Evolutionary conservation across 92 coral and sea anemone genomes (phyloP).

Genomic region (Zoanthus sansibaricus): DNA sequence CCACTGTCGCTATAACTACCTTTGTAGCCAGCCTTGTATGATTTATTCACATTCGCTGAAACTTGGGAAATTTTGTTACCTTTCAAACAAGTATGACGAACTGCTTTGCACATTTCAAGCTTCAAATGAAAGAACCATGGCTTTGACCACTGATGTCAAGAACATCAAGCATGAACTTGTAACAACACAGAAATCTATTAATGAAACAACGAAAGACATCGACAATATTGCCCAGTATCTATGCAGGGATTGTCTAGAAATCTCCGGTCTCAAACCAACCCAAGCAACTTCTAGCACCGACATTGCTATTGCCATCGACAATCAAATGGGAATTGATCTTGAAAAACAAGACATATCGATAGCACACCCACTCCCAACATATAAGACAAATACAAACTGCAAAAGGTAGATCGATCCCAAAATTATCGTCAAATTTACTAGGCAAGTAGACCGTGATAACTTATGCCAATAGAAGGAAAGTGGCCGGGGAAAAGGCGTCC

Average conservation of each 20-base stretch:
- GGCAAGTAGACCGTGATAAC: constrained; percentile 16
- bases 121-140: not conserved
- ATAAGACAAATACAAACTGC: not conserved
- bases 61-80: no score
- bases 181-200: not conserved
- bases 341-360: not conserved
- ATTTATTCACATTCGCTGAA: no score
- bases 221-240: constrained; percentile 7
- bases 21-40: no score
- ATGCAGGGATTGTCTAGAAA: not conserved
- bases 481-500: constrained; percentile 9
- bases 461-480: constrained; percentile 25
- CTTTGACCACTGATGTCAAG: not conserved
- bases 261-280: not conserved
- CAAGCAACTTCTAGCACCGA: not conserved
- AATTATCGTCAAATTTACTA: not conserved
- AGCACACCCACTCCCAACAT: not conserved
- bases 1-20: no score
- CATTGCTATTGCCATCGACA: constrained; percentile 4
- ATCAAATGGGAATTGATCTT: not conserved
- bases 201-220: not conserved
- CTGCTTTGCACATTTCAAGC: no score
- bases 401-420: not conserved
- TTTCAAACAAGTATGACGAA: no score
- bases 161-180: not conserved